Evolutionary conservation across 2,113 vertebrate species (phyloP), one percentile per base, ranked within the genome.

Genomic region (Corythornis madagascariensis): DNA sequence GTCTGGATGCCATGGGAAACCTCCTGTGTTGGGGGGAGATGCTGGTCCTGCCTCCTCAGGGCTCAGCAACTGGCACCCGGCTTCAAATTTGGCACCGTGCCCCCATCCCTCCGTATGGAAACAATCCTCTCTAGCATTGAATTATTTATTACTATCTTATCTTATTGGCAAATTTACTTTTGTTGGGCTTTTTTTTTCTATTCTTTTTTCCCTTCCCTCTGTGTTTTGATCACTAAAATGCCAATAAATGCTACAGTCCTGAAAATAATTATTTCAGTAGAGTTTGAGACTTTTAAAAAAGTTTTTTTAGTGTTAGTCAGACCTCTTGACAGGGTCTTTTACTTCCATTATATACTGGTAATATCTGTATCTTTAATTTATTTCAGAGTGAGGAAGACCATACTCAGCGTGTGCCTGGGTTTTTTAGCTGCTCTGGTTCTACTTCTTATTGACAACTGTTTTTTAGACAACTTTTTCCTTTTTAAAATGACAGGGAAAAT

Each of bases 201-300:
- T 16, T 16, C 33, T 74, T 40, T 79, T 74, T 40, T 79, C 45
- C 8, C 19, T 52, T 29, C 25, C 24, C 43, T 25, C 31, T 24
- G 35, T 19, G 59, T 86, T 95, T 88, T 80, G 82, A 94, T 91
- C 29, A 25, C n/a, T 60, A 48, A 93, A 79, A 50, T 21, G 13
- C 11, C 50, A 40, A 10, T 91, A 81, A 84, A 31, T 69, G 26
- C 45, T 45, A 8, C 50, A 43, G 29, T 75, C 61, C 50, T 59
- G 73, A 88, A 84, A 91, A 64, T n/a, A 76, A 38, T 45, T 4
- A 82, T 93, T 91, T 93, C 40, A 25, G 75, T 48, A 60, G 66
- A 69, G 65, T 71, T 70, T 61, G 35, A 70, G 48, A 59, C 61
- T 86, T 90, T 75, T 16, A 25, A 57, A 65, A 74, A 42, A 16